These are phyloP conservation scores for Chaetops frenatus DNA, from an alignment of 2,113 vertebrate genomes.

Conservation along the genomic window DNA sequence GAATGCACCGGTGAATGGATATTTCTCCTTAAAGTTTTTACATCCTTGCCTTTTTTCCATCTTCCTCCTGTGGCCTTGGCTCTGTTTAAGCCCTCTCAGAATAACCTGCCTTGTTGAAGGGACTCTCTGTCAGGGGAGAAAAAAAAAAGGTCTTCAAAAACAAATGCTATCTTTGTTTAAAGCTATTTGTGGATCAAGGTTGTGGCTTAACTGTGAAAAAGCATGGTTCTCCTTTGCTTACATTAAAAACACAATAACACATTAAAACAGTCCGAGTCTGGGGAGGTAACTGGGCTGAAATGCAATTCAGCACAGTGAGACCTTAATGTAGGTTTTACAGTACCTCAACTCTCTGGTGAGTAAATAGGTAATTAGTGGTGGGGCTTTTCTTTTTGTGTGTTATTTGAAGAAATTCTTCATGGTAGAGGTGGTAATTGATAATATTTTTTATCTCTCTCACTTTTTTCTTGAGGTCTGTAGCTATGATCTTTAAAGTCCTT, in stretches of 20 bases:
- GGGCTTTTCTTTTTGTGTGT: neutral
- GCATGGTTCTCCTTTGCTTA: neutral
- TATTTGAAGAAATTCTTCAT: neutral
- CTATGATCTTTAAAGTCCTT: neutral
- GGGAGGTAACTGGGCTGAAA: neutral
- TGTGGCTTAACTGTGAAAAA: neutral
- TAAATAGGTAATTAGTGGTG: neutral
- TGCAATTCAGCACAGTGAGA: neutral
- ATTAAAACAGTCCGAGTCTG: neutral
- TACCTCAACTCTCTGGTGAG: neutral
- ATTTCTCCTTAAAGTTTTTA: neutral
- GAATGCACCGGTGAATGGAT: accelerated
- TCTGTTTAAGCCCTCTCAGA: neutral
- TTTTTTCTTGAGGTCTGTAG: neutral
- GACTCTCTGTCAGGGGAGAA: neutral
- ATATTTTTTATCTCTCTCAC: neutral
- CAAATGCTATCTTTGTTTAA: slow-evolving; percentile 2
- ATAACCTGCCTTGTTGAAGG: neutral
- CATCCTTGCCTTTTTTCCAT: neutral
- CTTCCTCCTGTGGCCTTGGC: neutral
- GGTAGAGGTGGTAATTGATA: neutral
- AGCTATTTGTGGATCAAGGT: slow-evolving; percentile 11
- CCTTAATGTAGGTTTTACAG: neutral
- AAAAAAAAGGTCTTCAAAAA: neutral
- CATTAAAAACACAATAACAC: neutral